Evolutionary conservation across 1,140 invertebrate genomes (phyloP).

Genomic region (Hyles vespertilio): DNA sequence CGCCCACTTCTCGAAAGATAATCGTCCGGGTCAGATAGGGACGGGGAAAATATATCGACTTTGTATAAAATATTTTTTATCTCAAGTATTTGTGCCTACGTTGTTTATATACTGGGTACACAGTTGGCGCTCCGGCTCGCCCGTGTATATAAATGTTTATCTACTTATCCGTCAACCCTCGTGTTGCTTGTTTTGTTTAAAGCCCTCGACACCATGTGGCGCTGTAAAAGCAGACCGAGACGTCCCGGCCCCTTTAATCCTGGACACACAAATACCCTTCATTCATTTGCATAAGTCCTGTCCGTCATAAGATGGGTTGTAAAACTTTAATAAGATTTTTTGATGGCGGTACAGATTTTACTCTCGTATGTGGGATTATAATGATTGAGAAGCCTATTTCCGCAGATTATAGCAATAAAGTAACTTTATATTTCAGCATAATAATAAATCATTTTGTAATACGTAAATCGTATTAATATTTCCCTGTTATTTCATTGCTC

Average conservation of each 20-base stretch:
- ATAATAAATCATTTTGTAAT: too few relatives aligned
- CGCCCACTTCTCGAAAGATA: conserved; percentile 17
- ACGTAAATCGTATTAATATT: too few relatives aligned
- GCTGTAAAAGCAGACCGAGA: conserved; percentile 38
- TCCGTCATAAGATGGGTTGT: conserved; percentile 37
- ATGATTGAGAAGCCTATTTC: conserved; percentile 24
- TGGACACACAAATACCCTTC: conserved; percentile 31
- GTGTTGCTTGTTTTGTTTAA: conserved; percentile 31
- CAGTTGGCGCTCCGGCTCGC: not conserved
- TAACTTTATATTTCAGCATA: conserved; percentile 6
- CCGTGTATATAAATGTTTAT: conserved; percentile 13
- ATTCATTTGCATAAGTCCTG: conserved; percentile 45
- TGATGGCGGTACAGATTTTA: conserved; percentile 30
- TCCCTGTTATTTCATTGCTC: too few relatives aligned
- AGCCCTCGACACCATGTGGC: conserved; percentile 40
- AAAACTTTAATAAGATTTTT: conserved; percentile 37
- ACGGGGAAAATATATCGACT: conserved; percentile 22
- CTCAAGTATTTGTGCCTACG: not conserved
- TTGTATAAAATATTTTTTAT: conserved; percentile 8
- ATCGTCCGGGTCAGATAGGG: conserved; percentile 21
- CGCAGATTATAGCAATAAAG: conserved; percentile 12
- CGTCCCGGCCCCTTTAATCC: conserved; percentile 34
- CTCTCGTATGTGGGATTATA: conserved; percentile 27
- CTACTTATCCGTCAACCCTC: conserved; percentile 20
- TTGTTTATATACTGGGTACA: too few relatives aligned